Percentiles rank a stretch among this genome's conserved stretches.
Conservation (phyloP, 1,140 invertebrate genomes). For the Oedothorax gibbosus region DNA sequence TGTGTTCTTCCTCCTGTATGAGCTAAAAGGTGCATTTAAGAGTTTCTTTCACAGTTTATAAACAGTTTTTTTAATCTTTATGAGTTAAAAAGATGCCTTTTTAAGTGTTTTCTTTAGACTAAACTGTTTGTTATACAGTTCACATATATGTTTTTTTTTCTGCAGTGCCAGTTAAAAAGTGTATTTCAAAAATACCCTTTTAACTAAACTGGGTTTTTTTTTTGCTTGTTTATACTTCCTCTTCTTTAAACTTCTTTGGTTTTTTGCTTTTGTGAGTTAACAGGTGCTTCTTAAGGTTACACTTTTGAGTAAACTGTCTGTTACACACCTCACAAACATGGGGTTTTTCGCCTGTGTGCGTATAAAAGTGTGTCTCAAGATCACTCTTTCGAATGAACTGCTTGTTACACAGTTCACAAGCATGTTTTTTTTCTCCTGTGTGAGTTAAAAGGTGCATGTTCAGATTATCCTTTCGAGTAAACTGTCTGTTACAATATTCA, state of each 20-base stretch:
- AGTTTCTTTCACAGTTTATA: background rate
- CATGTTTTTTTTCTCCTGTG: background rate
- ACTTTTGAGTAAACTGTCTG: background rate
- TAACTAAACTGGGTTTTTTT: too few relatives aligned
- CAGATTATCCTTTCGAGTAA: background rate
- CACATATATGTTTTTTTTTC: too few relatives aligned
- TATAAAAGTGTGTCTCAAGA: background rate
- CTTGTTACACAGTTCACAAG: background rate
- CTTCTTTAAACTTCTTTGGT: background rate
- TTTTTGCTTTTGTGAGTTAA: background rate
- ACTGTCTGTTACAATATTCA: background rate
- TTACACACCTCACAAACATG: conserved; percentile 10
- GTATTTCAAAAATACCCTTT: too few relatives aligned
- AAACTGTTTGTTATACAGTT: too few relatives aligned
- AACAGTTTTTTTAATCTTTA: too few relatives aligned
- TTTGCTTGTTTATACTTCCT: background rate
- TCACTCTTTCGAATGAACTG: background rate
- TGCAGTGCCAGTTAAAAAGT: too few relatives aligned
- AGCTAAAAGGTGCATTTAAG: background rate
- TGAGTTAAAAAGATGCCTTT: too few relatives aligned
- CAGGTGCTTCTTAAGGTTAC: background rate
- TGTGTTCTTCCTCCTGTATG: background rate
- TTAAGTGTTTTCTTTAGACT: too few relatives aligned
- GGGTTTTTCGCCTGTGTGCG: background rate
- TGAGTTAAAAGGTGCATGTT: background rate